Base-by-base conservation (phyloP, 2,113 vertebrate species). In the Cyprinodon brontotheroides region DNA sequence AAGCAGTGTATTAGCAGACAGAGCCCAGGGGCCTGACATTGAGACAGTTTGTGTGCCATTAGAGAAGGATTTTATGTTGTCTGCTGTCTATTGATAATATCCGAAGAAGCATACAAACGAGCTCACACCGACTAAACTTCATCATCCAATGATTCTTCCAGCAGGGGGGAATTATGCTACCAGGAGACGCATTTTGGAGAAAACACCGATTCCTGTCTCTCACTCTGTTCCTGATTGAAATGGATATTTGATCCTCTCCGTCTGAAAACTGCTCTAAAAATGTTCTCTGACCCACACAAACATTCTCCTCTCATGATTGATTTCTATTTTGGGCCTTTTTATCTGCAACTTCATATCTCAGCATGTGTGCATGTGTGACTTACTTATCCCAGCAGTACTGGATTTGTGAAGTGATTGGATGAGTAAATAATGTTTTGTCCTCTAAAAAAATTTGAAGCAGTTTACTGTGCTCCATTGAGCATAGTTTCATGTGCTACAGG, bases 271-370 rank as follows among this genome's bases (percentile, higher is more conserved):
- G 15, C 53, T 85, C 82, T 78, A 57, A 70, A 85, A 72, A 62
- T 81, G 73, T 69, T 77, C 68, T 43, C 0, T 90, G 89, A 91
- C 89, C 89, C 78, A 67, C 82, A 61, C 70, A 14, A 66, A 87
- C 57, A 78, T 87, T 87, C 73, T 57, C 84, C 74, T 80, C 64
- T 70, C 59, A 47, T 86, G 72, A 77, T 62, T 81, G 72, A 80
- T 80, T 86, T 88, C 92, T 92, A 91, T 91, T 92, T 92, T 57
- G 29, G 80, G 86, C 81, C 72, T 76, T 60, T 75, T 88, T 79
- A 79, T 87, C 75, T 82, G 67, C 41, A 73, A 22, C 77, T 83
- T 89, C 68, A 65, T 72, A 74, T 87, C 86, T 77, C 85, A 85
- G 87, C 68, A 69, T 77, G 87, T 68, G 79, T 75, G 53, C 70